Conservation (phyloP, 1,140 invertebrate species). For the Drosophila azteca region DNA sequence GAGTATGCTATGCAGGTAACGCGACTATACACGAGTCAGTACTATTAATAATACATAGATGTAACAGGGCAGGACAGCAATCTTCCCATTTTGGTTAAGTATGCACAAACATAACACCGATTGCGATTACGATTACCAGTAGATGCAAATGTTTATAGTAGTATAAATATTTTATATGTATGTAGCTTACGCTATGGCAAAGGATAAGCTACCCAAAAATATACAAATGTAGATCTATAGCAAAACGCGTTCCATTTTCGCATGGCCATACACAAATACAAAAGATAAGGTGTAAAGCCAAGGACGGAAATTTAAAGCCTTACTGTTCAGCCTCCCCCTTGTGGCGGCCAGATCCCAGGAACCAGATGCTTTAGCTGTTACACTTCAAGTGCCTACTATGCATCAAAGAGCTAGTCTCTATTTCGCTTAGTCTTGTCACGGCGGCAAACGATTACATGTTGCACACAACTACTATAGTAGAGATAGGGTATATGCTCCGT, state of each 20-base stretch:
- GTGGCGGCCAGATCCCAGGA: slow-evolving; percentile 17
- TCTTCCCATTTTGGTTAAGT: slow-evolving; percentile 17
- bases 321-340: slow-evolving; percentile 14
- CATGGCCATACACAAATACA: slow-evolving; percentile 19
- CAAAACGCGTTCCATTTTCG: slow-evolving; percentile 47
- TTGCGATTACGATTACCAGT: slow-evolving; percentile 12
- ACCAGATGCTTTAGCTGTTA: slow-evolving; percentile 32
- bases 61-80: slow-evolving; percentile 52
- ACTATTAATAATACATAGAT: not conserved
- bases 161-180: slow-evolving; percentile 6
- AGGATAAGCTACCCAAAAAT: slow-evolving; percentile 48
- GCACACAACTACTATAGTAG: too few species aligned
- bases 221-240: slow-evolving; percentile 34
- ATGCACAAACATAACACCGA: slow-evolving; percentile 23
- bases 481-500: slow-evolving; percentile 1
- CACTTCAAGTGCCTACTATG: slow-evolving; percentile 44
- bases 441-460: too few species aligned
- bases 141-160: slow-evolving; percentile 2
- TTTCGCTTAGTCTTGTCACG: slow-evolving; percentile 56
- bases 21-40: slow-evolving; percentile 18
- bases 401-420: slow-evolving; percentile 45
- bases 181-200: slow-evolving; percentile 59
- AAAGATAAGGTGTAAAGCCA: slow-evolving; percentile 34
- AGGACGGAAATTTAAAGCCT: slow-evolving; percentile 70
- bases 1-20: slow-evolving; percentile 50